Evolutionary conservation across 2,888 invertebrate species (phyloP), one percentile per base, ranked within the genome.

Genomic region (Lamellibrachia satsuma): DNA sequence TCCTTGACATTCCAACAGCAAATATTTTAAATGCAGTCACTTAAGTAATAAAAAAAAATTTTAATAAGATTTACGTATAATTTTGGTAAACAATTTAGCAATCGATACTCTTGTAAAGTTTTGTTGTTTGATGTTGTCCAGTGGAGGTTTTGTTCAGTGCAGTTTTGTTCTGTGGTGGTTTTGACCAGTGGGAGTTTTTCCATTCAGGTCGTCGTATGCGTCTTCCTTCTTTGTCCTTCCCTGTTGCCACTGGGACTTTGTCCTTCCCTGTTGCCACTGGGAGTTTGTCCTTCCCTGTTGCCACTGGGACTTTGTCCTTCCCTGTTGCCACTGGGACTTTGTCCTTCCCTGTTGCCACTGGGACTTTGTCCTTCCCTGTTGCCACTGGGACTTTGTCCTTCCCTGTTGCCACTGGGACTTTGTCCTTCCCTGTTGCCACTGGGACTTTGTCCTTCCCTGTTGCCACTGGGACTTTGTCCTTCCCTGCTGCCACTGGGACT

Each of bases 251-350:
- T 98, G 97, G 96, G 98, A 99, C 39, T 39, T 39, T 39, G 39
- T 99, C 1, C 97, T 99, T 22, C 99, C 99, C 0, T 99, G 99
- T 96, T 99, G 99, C 96, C 97, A 98, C 0, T 98, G 97, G 96
- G n/a, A n/a, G n/a, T 99, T 99, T 96, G 97, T 99, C 1, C 97
- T 99, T 22, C 99, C 99, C 0, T 99, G 99, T 96, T 99, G 99
- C 96, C 97, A 98, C 0, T 98, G 97, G 96, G n/a, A n/a, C 96
- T 99, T 99, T 96, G 97, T 99, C 1, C 97, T 99, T 22, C 99
- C 99, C 0, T 99, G 99, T 96, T 99, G 99, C 96, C 97, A 98
- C 0, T 98, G 97, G 96, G n/a, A n/a, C 96, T 99, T 99, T 96
- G 97, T 99, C 1, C 97, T 99, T 22, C 99, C 99, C 0, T 99